These are phyloP conservation scores for Encarsia formosa DNA, from an alignment of 2,888 invertebrate genomes.

Conservation along the genomic window DNA sequence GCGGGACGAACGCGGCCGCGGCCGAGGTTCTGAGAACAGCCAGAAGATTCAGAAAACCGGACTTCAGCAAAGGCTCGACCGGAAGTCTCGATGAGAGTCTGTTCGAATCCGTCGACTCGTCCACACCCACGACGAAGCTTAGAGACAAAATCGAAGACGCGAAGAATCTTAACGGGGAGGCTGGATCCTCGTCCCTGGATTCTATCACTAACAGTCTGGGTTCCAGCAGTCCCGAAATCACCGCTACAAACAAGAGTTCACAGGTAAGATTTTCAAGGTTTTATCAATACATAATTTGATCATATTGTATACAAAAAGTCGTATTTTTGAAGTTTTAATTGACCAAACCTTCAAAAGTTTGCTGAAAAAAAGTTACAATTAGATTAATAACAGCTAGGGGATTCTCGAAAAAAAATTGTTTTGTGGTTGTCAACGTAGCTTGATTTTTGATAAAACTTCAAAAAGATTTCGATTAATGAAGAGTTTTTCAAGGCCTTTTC, in stretches of 20 bases:
- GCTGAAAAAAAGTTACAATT: no score
- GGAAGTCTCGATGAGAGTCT: slow-evolving; percentile 47
- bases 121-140: slow-evolving; percentile 33
- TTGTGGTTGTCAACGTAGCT: no score
- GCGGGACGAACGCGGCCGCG: slow-evolving; percentile 20
- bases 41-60: slow-evolving; percentile 45
- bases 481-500: no score
- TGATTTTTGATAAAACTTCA: no score
- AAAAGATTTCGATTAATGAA: no score
- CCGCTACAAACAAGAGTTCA: slow-evolving; percentile 12
- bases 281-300: no score
- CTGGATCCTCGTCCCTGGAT: slow-evolving; percentile 45
- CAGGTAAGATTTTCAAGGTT: no score
- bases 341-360: no score
- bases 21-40: slow-evolving; percentile 45
- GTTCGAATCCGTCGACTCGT: slow-evolving; percentile 40
- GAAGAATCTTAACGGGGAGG: slow-evolving; percentile 43
- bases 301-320: no score
- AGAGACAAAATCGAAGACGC: slow-evolving; percentile 42
- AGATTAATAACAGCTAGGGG: no score
- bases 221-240: slow-evolving; percentile 45
- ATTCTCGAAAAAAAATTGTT: no score
- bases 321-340: no score
- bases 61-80: slow-evolving; percentile 43
- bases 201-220: slow-evolving; percentile 47